Base-by-base conservation (phyloP, 2,113 vertebrate species). In the Pygoscelis antarcticus region DNA sequence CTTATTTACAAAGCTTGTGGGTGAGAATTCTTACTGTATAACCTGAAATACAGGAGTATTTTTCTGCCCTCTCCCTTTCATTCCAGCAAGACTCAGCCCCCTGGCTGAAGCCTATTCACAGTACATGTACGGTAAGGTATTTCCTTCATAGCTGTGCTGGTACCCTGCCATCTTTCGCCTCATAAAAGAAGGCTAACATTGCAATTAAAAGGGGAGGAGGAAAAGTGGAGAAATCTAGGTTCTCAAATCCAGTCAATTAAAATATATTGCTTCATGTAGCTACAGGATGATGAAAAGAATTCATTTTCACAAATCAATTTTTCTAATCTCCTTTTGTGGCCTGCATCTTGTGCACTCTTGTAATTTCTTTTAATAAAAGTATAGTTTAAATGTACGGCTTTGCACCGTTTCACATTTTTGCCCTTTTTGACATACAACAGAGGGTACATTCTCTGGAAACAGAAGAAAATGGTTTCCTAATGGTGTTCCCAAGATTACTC, bases 291-390 rank as follows among this genome's bases (percentile, higher is more conserved):
- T 65, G 86, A 89, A 75, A 91, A 72, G 5, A 34, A 51, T n/a
- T 95, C 4, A 19, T 72, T 57, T 95, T 38, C 49, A 68, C 42
- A 83, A 77, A 76, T 75, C 17, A 70, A 4, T 72, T 75, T 74
- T 76, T 80, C 38, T 64, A 34, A 38, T 92, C 40, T 49, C 42
- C 38, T 87, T 88, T 60, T 81, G 42, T 54, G 47, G 44, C 46
- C 32, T 89, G 44, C 16, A 69, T 62, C 34, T 79, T 64, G 36
- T 2, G 4, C 6, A 32, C 12, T 54, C 55, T 40, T 60, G 23
- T 91, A 82, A 93, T 87, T 89, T 89, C n/a, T 86, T 89, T 47
- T 54, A 94, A 82, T 71, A 72, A 95, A 89, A 89, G 46, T 29
- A 29, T 30, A 32, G 27, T 66, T 84, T 75, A 66, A 89, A 36